These are phyloP conservation scores for Anastatus disparis DNA, from an alignment of 1,140 invertebrate genomes.

Conservation along the genomic window DNA sequence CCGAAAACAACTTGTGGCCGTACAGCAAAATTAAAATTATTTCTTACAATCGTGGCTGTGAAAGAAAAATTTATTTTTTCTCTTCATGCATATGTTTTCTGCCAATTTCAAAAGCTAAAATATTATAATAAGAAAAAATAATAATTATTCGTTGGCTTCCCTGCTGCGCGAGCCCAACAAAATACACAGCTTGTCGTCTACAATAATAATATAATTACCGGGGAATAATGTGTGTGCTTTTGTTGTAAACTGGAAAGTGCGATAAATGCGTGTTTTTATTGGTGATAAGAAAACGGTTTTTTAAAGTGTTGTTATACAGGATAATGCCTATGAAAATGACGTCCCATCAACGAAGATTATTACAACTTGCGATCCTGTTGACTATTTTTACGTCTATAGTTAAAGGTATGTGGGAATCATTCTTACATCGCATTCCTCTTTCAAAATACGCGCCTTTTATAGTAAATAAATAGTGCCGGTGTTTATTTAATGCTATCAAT, in stretches of 20 bases:
- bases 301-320: constrained; percentile 44
- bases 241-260: constrained; percentile 6
- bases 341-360: constrained; percentile 44
- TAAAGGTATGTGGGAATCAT: constrained; percentile 57
- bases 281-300: constrained; percentile 25
- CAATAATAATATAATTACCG: background rate
- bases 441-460: no score
- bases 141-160: background rate
- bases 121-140: no score
- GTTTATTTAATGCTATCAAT: no score
- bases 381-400: constrained; percentile 41
- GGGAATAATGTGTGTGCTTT: constrained; percentile 20
- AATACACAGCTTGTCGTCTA: background rate
- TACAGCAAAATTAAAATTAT: background rate
- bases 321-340: constrained; percentile 52
- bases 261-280: constrained; percentile 20
- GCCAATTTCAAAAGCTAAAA: background rate
- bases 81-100: no score
- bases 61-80: background rate
- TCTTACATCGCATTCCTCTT: no score
- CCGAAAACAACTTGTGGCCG: background rate
- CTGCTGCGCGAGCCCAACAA: background rate
- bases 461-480: no score
- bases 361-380: constrained; percentile 43
- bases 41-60: no score